A percentile compares a stretch with the other conserved stretches of the same genome.
phyloP scores from a whole-genome alignment of 2,888 invertebrate genomes.

The Nowickia ferox region DNA sequence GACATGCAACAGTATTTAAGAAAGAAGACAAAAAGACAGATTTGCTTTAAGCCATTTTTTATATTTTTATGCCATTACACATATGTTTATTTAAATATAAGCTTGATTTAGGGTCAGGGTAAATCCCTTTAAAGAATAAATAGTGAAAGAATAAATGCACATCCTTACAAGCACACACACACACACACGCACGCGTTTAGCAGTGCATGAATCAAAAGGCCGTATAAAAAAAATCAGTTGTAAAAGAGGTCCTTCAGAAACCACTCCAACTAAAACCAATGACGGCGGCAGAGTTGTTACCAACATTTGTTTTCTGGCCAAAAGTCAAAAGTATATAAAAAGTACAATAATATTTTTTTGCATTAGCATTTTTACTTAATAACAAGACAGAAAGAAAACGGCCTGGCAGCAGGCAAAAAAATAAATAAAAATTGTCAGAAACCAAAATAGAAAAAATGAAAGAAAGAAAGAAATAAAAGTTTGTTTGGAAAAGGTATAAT shows the following conservation, averaged over 20 bases:
- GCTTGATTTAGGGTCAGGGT: slow-evolving; percentile 72
- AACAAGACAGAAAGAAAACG: slow-evolving; percentile 50
- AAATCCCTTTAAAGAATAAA: slow-evolving; percentile 59
- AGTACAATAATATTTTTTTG: slow-evolving; percentile 28
- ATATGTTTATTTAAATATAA: slow-evolving; percentile 71
- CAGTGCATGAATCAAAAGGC: slow-evolving; percentile 27
- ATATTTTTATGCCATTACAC: slow-evolving; percentile 62
- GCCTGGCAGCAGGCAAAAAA: slow-evolving; percentile 12
- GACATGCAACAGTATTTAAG: slow-evolving; percentile 71
- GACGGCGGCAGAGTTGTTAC: slow-evolving; percentile 45
- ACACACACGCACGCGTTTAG: not conserved
- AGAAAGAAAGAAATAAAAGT: slow-evolving; percentile 51
- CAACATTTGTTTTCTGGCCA: slow-evolving; percentile 64
- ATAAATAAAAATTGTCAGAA: slow-evolving; percentile 53
- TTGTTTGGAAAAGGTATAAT: slow-evolving; percentile 79
- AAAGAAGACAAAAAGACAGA: slow-evolving; percentile 66
- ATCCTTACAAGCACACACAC: slow-evolving; percentile 21
- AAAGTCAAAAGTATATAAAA: slow-evolving; percentile 50
- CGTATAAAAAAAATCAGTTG: not conserved
- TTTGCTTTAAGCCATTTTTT: slow-evolving; percentile 71
- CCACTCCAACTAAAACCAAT: slow-evolving; percentile 30
- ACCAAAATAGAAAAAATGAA: slow-evolving; percentile 24
- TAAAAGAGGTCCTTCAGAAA: slow-evolving; percentile 44
- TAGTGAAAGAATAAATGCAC: slow-evolving; percentile 5
- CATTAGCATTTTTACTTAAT: slow-evolving; percentile 64